Evolutionary conservation across 2,113 vertebrate genomes (phyloP).

Genomic region (Sakesphorus luctuosus): DNA sequence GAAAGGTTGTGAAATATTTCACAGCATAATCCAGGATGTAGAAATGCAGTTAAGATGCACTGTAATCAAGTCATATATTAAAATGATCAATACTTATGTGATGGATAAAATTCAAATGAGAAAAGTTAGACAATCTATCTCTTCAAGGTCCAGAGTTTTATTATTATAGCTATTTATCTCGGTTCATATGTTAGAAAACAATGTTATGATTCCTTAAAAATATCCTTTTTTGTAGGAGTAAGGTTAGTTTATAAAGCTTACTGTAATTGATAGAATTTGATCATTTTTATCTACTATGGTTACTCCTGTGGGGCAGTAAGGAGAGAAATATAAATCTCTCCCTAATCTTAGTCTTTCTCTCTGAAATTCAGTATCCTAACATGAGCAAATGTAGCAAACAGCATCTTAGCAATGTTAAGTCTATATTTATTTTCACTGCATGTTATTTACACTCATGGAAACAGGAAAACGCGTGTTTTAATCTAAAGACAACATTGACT

Average conservation of each 20-base stretch:
- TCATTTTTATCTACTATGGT: not conserved
- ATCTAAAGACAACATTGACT: not conserved
- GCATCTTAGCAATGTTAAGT: not conserved
- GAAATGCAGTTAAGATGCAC: not conserved
- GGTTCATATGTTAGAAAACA: not conserved
- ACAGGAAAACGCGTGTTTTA: not conserved
- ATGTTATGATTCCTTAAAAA: constrained; percentile 5
- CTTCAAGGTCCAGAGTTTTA: not conserved
- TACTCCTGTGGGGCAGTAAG: not conserved
- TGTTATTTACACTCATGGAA: constrained; percentile 1
- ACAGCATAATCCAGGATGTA: not conserved
- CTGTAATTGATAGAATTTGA: not conserved
- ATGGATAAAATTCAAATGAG: not conserved
- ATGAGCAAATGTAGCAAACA: not conserved
- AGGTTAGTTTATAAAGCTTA: not conserved
- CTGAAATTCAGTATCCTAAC: not conserved
- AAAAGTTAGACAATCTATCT: not conserved
- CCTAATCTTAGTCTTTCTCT: not conserved
- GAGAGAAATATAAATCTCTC: constrained; percentile 8
- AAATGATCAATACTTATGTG: not conserved
- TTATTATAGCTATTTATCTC: not conserved
- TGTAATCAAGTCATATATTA: not conserved
- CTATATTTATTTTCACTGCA: not conserved
- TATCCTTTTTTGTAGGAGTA: not conserved
- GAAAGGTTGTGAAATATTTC: not conserved